Percentiles rank a stretch among this genome's conserved stretches.
Conservation (phyloP, 2,797 vertebrate species). For the Okamejei kenojei region DNA sequence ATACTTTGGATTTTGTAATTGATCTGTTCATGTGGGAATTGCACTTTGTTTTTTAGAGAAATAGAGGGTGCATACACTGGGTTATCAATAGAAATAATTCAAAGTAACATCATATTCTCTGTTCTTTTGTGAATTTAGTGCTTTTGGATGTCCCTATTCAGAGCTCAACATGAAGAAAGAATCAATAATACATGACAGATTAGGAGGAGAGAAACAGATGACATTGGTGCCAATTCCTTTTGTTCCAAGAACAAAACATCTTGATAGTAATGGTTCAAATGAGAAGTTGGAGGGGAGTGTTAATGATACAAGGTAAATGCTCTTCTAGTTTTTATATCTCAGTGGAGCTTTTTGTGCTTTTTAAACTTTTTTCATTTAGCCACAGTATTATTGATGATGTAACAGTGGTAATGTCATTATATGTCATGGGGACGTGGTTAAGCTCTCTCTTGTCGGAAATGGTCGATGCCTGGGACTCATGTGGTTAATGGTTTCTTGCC, state of each 20-base stretch:
- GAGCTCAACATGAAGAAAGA: conserved; percentile 70
- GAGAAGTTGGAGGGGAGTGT: conserved; percentile 36
- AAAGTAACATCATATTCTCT: conserved; percentile 24
- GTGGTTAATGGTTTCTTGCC: too few relatives aligned
- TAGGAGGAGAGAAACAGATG: conserved; percentile 58
- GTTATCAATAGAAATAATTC: neutral
- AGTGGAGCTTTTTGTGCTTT: neutral
- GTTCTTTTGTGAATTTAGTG: conserved; percentile 49
- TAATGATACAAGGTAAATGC: conserved; percentile 21
- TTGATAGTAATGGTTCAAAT: conserved; percentile 43
- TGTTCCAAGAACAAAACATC: conserved; percentile 48
- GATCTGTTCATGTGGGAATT: neutral
- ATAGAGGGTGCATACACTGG: neutral
- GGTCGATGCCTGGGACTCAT: too few relatives aligned
- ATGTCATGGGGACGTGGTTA: too few relatives aligned
- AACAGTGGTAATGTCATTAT: too few relatives aligned
- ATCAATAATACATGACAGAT: conserved; percentile 56
- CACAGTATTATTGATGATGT: too few relatives aligned
- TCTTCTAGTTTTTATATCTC: neutral
- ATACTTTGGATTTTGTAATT: neutral
- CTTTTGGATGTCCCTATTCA: conserved; percentile 69
- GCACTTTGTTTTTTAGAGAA: neutral
- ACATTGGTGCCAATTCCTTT: conserved; percentile 56
- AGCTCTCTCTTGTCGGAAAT: too few relatives aligned
- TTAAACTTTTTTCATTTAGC: too few relatives aligned